These are phyloP conservation scores for Morone saxatilis DNA, from an alignment of 2,113 vertebrate species.

Conservation along the genomic window DNA sequence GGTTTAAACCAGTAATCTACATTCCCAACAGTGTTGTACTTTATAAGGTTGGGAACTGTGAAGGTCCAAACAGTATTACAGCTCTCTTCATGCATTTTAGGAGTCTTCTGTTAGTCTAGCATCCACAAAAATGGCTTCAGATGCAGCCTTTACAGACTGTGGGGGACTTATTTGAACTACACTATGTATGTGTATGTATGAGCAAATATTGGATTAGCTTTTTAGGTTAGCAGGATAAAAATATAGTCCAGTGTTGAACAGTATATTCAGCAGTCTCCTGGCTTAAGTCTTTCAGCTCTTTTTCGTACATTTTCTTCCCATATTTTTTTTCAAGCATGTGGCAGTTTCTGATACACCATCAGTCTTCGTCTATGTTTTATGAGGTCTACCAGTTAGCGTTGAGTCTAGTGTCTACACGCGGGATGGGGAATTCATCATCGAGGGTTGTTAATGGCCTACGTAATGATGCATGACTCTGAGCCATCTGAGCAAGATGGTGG, in stretches of 20 bases:
- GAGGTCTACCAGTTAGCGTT: conserved; percentile 45
- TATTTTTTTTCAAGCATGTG: conserved; percentile 1
- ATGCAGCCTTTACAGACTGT: background rate
- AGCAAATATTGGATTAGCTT: background rate
- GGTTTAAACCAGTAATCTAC: conserved; percentile 5
- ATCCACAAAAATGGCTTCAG: background rate
- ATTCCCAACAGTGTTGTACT: background rate
- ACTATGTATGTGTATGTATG: too few species aligned
- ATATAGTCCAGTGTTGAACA: conserved; percentile 1
- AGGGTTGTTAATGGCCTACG: conserved; percentile 71
- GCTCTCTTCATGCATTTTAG: background rate
- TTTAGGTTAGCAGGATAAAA: background rate
- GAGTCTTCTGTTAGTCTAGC: background rate
- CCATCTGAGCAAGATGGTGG: conserved; percentile 62
- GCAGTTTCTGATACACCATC: conserved; percentile 24
- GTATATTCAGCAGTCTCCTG: background rate
- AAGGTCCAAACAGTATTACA: background rate
- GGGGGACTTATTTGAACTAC: too few species aligned
- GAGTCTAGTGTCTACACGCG: conserved; percentile 42
- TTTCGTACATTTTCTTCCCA: background rate
- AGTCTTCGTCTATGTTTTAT: conserved; percentile 50
- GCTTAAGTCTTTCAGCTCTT: background rate
- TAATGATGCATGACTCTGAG: conserved; percentile 71
- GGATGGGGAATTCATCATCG: conserved; percentile 66
- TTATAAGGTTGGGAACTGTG: background rate